Conservation (phyloP, 92 coral and sea anemone species). For the Palythoa grandiflora region DNA sequence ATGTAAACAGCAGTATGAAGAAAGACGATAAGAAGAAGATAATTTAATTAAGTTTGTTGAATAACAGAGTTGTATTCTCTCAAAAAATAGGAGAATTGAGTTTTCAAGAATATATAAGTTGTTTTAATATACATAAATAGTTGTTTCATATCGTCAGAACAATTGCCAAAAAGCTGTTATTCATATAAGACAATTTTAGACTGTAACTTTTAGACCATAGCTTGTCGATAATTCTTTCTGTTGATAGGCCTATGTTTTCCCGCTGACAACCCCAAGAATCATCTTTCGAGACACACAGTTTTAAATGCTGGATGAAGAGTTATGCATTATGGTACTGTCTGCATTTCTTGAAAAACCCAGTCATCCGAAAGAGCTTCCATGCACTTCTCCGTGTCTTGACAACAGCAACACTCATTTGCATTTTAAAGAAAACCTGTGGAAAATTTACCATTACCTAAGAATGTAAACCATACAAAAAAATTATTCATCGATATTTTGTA, state of each 20-base stretch:
- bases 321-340: slow-evolving; percentile 36
- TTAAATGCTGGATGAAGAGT: slow-evolving; percentile 53
- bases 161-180: not conserved
- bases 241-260: slow-evolving; percentile 57
- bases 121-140: not conserved
- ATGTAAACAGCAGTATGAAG: slow-evolving; percentile 8
- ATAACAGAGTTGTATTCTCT: slow-evolving; percentile 1
- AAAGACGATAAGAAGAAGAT: not conserved
- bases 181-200: not conserved
- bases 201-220: slow-evolving; percentile 9
- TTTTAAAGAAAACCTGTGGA: slow-evolving; percentile 38
- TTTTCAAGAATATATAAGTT: not conserved
- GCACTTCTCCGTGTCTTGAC: slow-evolving; percentile 56
- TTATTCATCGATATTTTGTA: not conserved
- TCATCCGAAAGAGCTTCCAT: slow-evolving; percentile 43
- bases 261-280: slow-evolving; percentile 53
- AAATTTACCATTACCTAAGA: slow-evolving; percentile 24
- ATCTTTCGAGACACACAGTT: slow-evolving; percentile 45
- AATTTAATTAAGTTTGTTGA: not conserved
- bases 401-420: slow-evolving; percentile 59
- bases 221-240: slow-evolving; percentile 31
- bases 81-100: not conserved
- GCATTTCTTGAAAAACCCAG: slow-evolving; percentile 46
- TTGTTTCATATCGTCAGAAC: not conserved
- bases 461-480: not conserved